Conservation (phyloP, 2,888 invertebrate species). For the Clostera curtula region DNA sequence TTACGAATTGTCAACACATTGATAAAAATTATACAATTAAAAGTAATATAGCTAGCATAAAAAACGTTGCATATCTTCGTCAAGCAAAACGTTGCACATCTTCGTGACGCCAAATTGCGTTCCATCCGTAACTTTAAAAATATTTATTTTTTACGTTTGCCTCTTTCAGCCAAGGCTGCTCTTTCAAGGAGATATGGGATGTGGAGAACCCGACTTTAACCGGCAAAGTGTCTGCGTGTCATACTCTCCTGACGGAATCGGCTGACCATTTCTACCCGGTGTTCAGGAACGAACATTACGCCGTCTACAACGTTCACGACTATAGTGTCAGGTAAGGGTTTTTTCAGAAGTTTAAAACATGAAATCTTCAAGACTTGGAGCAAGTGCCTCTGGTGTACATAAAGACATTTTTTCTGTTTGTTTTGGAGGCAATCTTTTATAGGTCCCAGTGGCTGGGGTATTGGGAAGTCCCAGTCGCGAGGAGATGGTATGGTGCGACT, state of each 20-base stretch:
- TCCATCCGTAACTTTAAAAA: neutral
- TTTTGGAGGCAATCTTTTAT: too few species aligned
- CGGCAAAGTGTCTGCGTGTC: slow-evolving; percentile 33
- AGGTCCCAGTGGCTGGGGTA: too few species aligned
- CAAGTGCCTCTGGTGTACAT: neutral
- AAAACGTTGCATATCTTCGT: too few species aligned
- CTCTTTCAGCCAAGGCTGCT: slow-evolving; percentile 42
- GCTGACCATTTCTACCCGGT: slow-evolving; percentile 53
- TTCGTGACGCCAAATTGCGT: too few species aligned
- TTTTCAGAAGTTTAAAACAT: neutral
- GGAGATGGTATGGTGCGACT: too few species aligned
- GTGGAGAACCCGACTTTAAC: slow-evolving; percentile 26
- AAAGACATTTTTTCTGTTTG: too few species aligned
- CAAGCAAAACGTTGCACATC: too few species aligned
- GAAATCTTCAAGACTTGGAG: neutral
- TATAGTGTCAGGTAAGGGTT: slow-evolving; percentile 45
- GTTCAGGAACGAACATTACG: slow-evolving; percentile 45
- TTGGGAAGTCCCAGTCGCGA: too few species aligned
- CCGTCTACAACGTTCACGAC: slow-evolving; percentile 54
- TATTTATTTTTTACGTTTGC: neutral
- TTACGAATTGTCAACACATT: too few species aligned
- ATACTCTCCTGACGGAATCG: slow-evolving; percentile 30
- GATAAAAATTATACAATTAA: too few species aligned
- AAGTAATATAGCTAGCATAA: too few species aligned
- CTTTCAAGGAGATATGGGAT: slow-evolving; percentile 53